Conservation (phyloP, 2,888 invertebrate species). For the Globia sparganii region DNA sequence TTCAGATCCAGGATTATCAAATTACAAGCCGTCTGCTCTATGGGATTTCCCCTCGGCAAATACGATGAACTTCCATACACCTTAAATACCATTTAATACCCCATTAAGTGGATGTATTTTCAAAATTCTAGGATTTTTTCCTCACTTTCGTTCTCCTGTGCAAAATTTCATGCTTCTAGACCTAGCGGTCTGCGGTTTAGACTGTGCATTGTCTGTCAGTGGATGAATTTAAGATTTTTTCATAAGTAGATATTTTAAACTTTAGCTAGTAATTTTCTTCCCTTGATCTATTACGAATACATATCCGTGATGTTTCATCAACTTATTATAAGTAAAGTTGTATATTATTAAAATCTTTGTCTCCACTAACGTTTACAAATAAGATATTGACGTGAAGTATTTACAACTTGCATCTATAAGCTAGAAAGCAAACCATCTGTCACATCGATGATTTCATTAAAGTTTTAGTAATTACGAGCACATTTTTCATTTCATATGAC, state of each 20-base stretch:
- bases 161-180: neutral
- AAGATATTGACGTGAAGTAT: constrained; percentile 58
- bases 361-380: constrained; percentile 47
- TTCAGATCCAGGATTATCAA: neutral
- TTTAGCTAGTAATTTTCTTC: neutral
- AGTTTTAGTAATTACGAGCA: constrained; percentile 14
- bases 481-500: constrained; percentile 8
- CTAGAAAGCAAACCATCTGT: constrained; percentile 24
- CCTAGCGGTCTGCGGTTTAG: neutral
- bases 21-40: neutral
- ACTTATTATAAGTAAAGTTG: neutral
- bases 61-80: neutral
- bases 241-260: too few species aligned
- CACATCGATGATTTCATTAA: constrained; percentile 14
- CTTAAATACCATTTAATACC: neutral
- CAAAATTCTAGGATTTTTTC: neutral
- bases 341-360: neutral
- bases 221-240: neutral
- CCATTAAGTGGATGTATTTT: neutral
- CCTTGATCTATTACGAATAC: neutral
- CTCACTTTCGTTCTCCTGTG: neutral
- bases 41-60: neutral
- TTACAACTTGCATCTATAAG: constrained; percentile 51
- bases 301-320: neutral
- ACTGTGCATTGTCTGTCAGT: neutral